These are phyloP conservation scores for Vanacampus margaritifer DNA, from an alignment of 2,113 vertebrate species.

Conservation along the genomic window DNA sequence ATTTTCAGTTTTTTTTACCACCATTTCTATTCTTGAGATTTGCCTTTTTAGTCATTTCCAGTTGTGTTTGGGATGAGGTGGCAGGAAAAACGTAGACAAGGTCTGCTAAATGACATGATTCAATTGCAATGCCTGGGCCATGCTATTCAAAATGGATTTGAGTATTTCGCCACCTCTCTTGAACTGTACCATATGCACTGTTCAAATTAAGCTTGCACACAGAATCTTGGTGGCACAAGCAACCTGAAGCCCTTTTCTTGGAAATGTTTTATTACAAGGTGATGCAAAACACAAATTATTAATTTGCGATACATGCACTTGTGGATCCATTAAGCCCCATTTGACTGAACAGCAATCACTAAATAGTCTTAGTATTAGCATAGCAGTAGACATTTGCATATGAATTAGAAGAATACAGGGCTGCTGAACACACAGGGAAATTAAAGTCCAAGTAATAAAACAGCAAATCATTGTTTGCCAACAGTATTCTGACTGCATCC, in stretches of 20 bases:
- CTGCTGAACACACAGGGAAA: slow-evolving; percentile 22
- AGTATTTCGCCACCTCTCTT: not conserved
- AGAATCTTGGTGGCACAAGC: not conserved
- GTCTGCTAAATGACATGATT: not conserved
- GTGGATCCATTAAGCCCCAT: slow-evolving; percentile 23
- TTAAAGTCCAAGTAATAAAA: slow-evolving; percentile 17
- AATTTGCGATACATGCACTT: slow-evolving; percentile 21
- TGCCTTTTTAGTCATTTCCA: not conserved
- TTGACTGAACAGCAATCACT: slow-evolving; percentile 29
- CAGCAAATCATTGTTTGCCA: not conserved
- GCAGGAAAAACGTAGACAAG: not conserved
- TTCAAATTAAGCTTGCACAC: not conserved
- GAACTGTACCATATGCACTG: not conserved
- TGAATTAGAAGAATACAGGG: slow-evolving; percentile 15
- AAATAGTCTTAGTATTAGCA: slow-evolving; percentile 27
- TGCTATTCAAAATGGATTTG: not conserved
- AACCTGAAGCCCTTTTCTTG: not conserved
- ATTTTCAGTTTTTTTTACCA: not conserved
- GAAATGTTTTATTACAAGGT: not conserved
- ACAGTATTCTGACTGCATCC: not conserved
- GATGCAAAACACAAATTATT: slow-evolving; percentile 13
- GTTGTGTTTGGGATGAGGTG: not conserved
- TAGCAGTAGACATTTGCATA: slow-evolving; percentile 26
- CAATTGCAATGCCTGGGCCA: not conserved
- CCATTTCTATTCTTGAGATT: not conserved